A percentile compares a stretch with the other conserved stretches of the same genome.
Conservation (phyloP, 2,888 invertebrate species). For the Acrocera orbiculus region DNA sequence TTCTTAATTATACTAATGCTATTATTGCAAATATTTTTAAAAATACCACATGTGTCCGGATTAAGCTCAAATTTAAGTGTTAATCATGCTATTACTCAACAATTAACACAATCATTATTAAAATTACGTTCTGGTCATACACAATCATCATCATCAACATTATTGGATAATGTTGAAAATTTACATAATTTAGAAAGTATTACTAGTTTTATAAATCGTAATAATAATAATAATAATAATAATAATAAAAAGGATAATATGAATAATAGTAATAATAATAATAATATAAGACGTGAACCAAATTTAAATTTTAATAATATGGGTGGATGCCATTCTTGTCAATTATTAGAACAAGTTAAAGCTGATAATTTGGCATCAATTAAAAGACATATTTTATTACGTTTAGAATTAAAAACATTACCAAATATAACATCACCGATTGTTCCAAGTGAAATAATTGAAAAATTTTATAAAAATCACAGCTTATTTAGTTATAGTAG, state of each 20-base stretch:
- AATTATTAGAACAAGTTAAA: slow-evolving; percentile 38
- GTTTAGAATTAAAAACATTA: slow-evolving; percentile 41
- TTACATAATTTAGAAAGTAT: slow-evolving; percentile 4
- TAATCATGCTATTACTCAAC: too few relatives aligned
- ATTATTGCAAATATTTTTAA: too few relatives aligned
- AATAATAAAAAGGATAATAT: slow-evolving; percentile 2
- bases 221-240: slow-evolving; percentile 14
- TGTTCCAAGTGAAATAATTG: slow-evolving; percentile 39
- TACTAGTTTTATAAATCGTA: neutral
- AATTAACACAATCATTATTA: too few relatives aligned
- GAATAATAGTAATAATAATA: slow-evolving; percentile 17
- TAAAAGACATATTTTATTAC: slow-evolving; percentile 44
- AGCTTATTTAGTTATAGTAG: slow-evolving; percentile 11
- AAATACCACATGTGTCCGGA: too few relatives aligned
- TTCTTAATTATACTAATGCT: too few relatives aligned
- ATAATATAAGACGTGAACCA: slow-evolving; percentile 14
- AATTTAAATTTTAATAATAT: neutral
- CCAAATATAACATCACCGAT: slow-evolving; percentile 46
- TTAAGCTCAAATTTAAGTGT: too few relatives aligned
- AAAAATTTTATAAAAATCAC: slow-evolving; percentile 26
- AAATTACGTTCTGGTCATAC: neutral
- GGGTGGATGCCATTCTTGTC: slow-evolving; percentile 36
- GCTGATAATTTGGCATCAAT: slow-evolving; percentile 43
- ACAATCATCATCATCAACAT: neutral
- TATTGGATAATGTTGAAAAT: slow-evolving; percentile 1